These are phyloP conservation scores for Drosophila triauraria DNA, from an alignment of 1,140 invertebrate genomes.

Conservation along the genomic window DNA sequence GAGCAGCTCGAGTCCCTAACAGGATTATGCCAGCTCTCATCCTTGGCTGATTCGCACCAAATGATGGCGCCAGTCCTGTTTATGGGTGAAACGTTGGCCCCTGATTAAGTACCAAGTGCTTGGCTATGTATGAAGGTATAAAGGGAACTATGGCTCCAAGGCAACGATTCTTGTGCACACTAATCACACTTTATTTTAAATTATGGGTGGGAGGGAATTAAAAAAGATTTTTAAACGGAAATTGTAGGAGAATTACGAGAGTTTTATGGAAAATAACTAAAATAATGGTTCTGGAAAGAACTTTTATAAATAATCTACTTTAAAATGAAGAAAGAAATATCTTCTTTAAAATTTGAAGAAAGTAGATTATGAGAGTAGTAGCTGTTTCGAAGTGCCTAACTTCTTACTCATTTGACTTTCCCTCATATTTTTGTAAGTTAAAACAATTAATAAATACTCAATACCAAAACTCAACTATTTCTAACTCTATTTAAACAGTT, in stretches of 20 bases:
- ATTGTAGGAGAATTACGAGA: background rate
- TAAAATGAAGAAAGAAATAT: too few species aligned
- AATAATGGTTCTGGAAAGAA: background rate
- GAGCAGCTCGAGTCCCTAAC: constrained; percentile 9
- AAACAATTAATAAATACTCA: background rate
- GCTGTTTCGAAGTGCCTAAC: too few species aligned
- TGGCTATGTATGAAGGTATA: constrained; percentile 6
- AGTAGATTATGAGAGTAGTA: too few species aligned
- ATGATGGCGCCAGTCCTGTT: constrained; percentile 65
- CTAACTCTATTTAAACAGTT: background rate
- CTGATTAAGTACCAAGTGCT: constrained; percentile 55
- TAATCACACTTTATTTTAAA: constrained; percentile 17
- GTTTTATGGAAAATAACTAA: too few species aligned
- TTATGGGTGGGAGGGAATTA: constrained; percentile 9
- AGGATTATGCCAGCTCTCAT: constrained; percentile 29
- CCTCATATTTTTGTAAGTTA: too few species aligned
- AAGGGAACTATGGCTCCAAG: background rate
- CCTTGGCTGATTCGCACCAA: constrained; percentile 21
- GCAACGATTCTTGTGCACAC: constrained; percentile 9
- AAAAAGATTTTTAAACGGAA: constrained; percentile 3
- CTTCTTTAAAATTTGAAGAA: too few species aligned
- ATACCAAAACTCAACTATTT: background rate
- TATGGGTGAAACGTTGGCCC: constrained; percentile 43
- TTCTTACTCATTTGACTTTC: too few species aligned
- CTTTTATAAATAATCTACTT: too few species aligned